These are phyloP conservation scores for Netelia melanura DNA, from an alignment of 2,888 invertebrate species.

Conservation along the genomic window DNA sequence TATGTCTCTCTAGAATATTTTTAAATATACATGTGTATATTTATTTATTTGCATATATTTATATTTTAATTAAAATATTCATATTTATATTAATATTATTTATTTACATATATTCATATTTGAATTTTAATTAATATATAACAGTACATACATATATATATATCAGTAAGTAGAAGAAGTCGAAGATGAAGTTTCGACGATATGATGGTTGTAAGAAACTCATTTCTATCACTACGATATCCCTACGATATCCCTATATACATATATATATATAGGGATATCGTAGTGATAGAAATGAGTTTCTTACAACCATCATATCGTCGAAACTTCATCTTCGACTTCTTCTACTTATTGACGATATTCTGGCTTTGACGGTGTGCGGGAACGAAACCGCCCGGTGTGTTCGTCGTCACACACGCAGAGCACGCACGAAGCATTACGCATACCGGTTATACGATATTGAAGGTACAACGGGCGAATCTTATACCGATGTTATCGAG, in stretches of 20 bases:
- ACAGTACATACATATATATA: too few species aligned
- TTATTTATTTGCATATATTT: background rate
- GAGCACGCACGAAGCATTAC: constrained; percentile 35
- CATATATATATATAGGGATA: too few species aligned
- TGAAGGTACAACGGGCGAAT: constrained; percentile 60
- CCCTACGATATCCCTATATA: too few species aligned
- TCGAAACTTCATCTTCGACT: constrained; percentile 34
- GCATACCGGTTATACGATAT: constrained; percentile 75
- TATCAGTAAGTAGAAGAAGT: constrained; percentile 18
- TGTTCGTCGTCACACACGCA: constrained; percentile 48
- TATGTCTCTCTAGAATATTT: constrained; percentile 26
- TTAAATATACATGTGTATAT: constrained; percentile 32
- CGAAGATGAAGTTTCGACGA: constrained; percentile 38
- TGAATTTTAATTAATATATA: too few species aligned
- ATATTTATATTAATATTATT: too few species aligned
- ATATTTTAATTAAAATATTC: too few species aligned
- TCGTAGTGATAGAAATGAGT: constrained; percentile 68
- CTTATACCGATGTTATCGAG: constrained; percentile 76
- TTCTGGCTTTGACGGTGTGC: constrained; percentile 26
- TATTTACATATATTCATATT: too few species aligned
- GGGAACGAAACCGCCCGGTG: constrained; percentile 52
- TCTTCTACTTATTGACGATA: constrained; percentile 26
- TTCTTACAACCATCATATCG: constrained; percentile 68
- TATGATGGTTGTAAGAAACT: constrained; percentile 70
- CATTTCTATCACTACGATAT: constrained; percentile 64